Evolutionary conservation across 2,113 vertebrate genomes (phyloP).

Genomic region (Trichechus manatus): DNA sequence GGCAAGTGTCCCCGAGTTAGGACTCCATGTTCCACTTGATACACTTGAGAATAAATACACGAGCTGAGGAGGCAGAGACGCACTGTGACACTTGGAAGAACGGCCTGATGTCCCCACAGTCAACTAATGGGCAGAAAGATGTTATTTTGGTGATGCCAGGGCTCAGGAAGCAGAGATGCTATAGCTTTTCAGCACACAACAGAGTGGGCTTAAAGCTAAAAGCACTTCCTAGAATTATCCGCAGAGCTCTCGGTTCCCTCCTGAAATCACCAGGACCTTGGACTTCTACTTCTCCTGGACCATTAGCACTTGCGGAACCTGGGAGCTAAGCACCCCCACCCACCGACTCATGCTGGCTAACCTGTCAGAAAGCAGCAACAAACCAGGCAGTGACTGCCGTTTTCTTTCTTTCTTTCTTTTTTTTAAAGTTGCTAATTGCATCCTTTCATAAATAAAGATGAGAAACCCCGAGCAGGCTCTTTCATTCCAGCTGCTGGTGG

Average conservation of each 20-base stretch:
- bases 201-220: not conserved
- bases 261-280: not conserved
- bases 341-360: not conserved
- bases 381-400: not conserved
- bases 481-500: accelerated
- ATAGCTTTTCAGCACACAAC: not conserved
- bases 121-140: not conserved
- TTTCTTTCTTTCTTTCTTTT: not conserved
- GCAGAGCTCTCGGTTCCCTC: not conserved
- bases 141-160: not conserved
- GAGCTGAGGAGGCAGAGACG: not conserved
- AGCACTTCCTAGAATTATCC: not conserved
- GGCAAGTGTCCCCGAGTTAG: not conserved
- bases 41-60: not conserved
- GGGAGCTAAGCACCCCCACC: not conserved
- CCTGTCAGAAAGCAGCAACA: not conserved
- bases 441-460: not conserved
- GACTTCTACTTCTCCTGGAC: not conserved
- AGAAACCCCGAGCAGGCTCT: not conserved
- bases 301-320: not conserved
- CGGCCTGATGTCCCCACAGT: not conserved
- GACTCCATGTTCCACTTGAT: not conserved
- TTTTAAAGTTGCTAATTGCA: not conserved
- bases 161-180: not conserved
- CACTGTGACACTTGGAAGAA: not conserved